phyloP scores from a whole-genome alignment of 2,113 vertebrate genomes.

The Etheostoma cragini region DNA sequence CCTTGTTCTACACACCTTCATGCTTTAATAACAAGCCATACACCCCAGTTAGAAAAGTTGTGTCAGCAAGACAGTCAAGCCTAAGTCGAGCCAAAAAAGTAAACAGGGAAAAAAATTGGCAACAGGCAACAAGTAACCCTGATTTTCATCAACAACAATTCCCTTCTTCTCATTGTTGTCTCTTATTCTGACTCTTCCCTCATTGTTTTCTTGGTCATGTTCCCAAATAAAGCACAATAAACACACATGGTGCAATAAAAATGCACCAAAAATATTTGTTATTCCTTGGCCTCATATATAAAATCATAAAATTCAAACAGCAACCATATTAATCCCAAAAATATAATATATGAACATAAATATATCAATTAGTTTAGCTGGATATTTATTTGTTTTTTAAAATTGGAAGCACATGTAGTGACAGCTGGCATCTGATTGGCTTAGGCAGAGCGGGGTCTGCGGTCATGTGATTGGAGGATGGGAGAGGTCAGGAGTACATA shows the following conservation, averaged over 20 bases:
- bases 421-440: conserved; percentile 77
- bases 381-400: conserved; percentile 45
- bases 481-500: conserved; percentile 41
- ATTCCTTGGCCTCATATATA: conserved; percentile 81
- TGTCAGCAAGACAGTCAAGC: conserved; percentile 20
- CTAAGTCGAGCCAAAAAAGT: conserved; percentile 14
- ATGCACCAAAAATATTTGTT: conserved; percentile 76
- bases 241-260: conserved; percentile 61
- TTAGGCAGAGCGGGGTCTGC: conserved; percentile 67
- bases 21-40: background rate
- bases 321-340: conserved; percentile 82
- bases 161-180: conserved; percentile 25
- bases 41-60: conserved; percentile 20
- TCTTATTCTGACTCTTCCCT: conserved; percentile 45
- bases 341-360: conserved; percentile 85
- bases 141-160: conserved; percentile 63
- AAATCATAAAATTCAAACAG: conserved; percentile 82
- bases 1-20: conserved; percentile 26
- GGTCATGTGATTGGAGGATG: conserved; percentile 69
- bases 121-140: conserved; percentile 59
- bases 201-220: conserved; percentile 63
- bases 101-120: conserved; percentile 38
- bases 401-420: conserved; percentile 83
- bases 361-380: conserved; percentile 82
- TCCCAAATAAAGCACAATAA: conserved; percentile 70